A percentile compares a stretch with the other conserved stretches of the same genome.
Evolutionary conservation across 2,888 invertebrate genomes (phyloP).

Genomic region (Dynastes hyllus): DNA sequence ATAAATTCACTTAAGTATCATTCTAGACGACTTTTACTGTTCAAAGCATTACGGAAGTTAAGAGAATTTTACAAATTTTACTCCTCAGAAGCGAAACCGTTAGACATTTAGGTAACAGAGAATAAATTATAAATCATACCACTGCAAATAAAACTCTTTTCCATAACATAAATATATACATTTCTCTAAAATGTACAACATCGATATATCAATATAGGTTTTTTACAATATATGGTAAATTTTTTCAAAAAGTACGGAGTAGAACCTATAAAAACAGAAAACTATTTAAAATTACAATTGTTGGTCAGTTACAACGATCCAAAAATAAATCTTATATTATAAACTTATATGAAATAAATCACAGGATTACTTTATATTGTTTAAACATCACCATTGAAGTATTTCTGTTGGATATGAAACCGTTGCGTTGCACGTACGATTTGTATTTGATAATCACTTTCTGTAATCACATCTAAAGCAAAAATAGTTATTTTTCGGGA

Average conservation of each 20-base stretch:
- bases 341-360: slow-evolving; percentile 40
- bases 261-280: slow-evolving; percentile 1
- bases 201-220: slow-evolving; percentile 16
- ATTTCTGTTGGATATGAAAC: slow-evolving; percentile 3
- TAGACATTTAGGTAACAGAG: too few species aligned
- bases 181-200: slow-evolving; percentile 38
- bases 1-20: too few species aligned
- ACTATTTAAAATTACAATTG: slow-evolving; percentile 11
- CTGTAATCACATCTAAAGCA: slow-evolving; percentile 24
- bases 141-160: slow-evolving; percentile 26
- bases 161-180: slow-evolving; percentile 36
- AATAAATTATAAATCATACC: background rate
- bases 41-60: too few species aligned
- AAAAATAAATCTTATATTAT: slow-evolving; percentile 16
- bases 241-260: slow-evolving; percentile 10
- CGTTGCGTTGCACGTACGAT: background rate
- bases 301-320: slow-evolving; percentile 30
- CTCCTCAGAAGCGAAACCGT: too few species aligned
- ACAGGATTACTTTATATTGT: slow-evolving; percentile 17
- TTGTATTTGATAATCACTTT: slow-evolving; percentile 20
- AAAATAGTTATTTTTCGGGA: slow-evolving; percentile 8
- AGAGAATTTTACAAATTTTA: too few species aligned
- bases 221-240: slow-evolving; percentile 13
- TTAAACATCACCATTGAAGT: background rate
- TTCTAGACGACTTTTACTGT: too few species aligned